phyloP scores from a whole-genome alignment of 2,888 invertebrate genomes.

The Netelia inedita region DNA sequence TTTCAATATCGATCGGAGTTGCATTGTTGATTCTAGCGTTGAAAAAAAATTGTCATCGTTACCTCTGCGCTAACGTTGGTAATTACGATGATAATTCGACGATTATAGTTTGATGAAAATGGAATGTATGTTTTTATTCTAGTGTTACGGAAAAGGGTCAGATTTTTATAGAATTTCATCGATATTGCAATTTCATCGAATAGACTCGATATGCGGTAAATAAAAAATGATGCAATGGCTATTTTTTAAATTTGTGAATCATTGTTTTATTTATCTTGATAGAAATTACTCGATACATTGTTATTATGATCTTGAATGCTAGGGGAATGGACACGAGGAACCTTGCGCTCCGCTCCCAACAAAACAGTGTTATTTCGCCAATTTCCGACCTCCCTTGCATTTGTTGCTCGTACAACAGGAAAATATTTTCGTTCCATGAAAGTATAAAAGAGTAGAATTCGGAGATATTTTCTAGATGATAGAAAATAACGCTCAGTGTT shows the following conservation, averaged over 20 bases:
- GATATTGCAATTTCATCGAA: neutral
- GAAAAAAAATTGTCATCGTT: neutral
- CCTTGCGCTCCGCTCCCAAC: neutral
- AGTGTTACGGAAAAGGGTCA: no score
- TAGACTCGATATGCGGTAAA: constrained; percentile 12
- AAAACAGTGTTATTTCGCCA: neutral
- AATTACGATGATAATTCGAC: constrained; percentile 5
- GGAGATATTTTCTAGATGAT: neutral
- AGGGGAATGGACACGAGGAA: neutral
- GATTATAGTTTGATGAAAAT: neutral
- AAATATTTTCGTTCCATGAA: neutral
- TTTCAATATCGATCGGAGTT: neutral
- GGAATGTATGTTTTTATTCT: neutral
- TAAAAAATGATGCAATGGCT: constrained; percentile 29
- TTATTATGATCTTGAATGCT: neutral
- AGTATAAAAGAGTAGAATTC: neutral
- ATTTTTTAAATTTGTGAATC: neutral
- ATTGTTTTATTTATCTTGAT: constrained; percentile 32
- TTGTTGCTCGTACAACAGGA: neutral
- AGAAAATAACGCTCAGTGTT: neutral
- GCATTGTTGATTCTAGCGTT: neutral
- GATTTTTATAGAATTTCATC: neutral
- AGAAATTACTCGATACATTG: constrained; percentile 20
- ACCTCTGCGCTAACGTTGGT: neutral
- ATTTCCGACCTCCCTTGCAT: neutral